Evolutionary conservation across 1,140 invertebrate species (phyloP).

Genomic region (Ptiloglossa arizonensis): DNA sequence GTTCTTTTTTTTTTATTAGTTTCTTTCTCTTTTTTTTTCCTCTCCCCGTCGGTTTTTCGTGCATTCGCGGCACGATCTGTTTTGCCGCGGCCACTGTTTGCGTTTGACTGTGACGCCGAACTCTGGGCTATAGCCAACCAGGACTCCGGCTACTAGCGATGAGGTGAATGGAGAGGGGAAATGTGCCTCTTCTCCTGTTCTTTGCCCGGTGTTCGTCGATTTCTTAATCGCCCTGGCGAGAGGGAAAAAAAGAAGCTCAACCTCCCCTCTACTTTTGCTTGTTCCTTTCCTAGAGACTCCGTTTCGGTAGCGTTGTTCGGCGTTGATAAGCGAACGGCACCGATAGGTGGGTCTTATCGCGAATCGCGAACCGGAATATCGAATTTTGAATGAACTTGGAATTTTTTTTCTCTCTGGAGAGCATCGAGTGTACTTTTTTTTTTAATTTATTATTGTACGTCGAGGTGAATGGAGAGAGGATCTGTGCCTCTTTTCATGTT

Average conservation of each 20-base stretch:
- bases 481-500: too few species aligned
- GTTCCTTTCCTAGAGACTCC: too few species aligned
- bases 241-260: neutral
- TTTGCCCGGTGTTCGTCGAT: slow-evolving; percentile 43
- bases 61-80: slow-evolving; percentile 49
- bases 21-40: too few species aligned
- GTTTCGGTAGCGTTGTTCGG: neutral
- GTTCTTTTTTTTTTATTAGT: too few species aligned
- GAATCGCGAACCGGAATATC: too few species aligned
- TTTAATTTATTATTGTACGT: too few species aligned
- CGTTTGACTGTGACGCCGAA: slow-evolving; percentile 66
- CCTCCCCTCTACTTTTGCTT: too few species aligned
- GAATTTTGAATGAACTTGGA: too few species aligned
- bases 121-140: slow-evolving; percentile 54
- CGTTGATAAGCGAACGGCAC: neutral
- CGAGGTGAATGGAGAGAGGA: too few species aligned
- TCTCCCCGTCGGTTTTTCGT: slow-evolving; percentile 25
- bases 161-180: slow-evolving; percentile 61
- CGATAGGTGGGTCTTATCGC: too few species aligned
- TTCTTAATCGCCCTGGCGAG: slow-evolving; percentile 36
- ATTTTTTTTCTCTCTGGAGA: too few species aligned
- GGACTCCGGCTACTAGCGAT: slow-evolving; percentile 49
- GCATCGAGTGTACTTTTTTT: too few species aligned
- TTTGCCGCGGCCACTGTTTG: slow-evolving; percentile 62
- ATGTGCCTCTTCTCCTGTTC: slow-evolving; percentile 54